Percentiles rank a stretch among this genome's conserved stretches.
phyloP scores from a whole-genome alignment of 2,888 invertebrate genomes.

The Barypeithes pellucidus region DNA sequence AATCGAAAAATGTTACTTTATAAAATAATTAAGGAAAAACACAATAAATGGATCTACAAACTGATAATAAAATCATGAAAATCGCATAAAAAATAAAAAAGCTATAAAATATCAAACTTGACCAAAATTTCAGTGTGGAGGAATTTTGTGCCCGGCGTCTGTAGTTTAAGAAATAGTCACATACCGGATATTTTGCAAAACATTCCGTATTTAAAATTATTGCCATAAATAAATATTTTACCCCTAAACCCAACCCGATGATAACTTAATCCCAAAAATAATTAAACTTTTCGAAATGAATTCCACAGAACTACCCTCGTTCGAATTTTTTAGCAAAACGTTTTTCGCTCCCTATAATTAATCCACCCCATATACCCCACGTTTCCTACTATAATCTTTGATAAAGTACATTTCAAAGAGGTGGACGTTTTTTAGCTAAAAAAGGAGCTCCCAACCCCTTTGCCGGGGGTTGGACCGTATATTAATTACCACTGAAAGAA shows the following conservation, averaged over 20 bases:
- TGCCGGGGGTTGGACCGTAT: background rate
- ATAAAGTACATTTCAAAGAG: conserved; percentile 18
- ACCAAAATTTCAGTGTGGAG: too few species aligned
- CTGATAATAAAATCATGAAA: too few species aligned
- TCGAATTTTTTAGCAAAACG: conserved; percentile 22
- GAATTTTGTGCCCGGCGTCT: too few species aligned
- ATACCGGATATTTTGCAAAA: too few species aligned
- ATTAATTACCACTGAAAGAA: conserved; percentile 15
- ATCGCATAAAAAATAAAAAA: too few species aligned
- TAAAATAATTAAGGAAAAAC: too few species aligned
- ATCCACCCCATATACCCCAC: conserved; percentile 4
- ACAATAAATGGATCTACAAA: too few species aligned
- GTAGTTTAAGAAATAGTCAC: too few species aligned
- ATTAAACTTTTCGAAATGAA: conserved; percentile 1
- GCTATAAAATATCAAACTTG: too few species aligned
- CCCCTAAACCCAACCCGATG: background rate
- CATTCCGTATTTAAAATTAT: too few species aligned
- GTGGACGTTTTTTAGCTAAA: conserved; percentile 24
- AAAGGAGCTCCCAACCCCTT: background rate
- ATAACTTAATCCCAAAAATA: conserved; percentile 17
- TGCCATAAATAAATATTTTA: background rate
- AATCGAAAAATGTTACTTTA: too few species aligned
- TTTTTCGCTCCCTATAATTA: conserved; percentile 22
- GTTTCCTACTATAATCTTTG: conserved; percentile 16
- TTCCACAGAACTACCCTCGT: background rate